Percentiles rank a stretch among this genome's conserved stretches.
These are phyloP conservation scores for Bubo scandiacus DNA, from an alignment of 2,113 vertebrate species.

Conservation along the genomic window DNA sequence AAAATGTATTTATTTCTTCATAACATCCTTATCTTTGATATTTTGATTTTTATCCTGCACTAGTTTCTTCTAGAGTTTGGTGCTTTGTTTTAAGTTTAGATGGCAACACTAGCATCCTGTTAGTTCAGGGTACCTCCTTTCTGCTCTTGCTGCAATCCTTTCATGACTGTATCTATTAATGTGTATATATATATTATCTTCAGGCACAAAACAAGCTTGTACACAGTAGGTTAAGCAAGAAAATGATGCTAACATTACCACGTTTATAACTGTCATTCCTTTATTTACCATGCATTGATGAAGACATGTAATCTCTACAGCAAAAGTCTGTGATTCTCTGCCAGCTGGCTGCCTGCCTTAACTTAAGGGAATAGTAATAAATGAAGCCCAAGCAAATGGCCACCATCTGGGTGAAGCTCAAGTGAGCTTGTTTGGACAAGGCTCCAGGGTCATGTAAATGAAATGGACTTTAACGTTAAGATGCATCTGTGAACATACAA, in stretches of 20 bases:
- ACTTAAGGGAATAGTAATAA: slow-evolving; percentile 68
- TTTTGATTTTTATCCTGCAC: not conserved
- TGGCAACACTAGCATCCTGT: not conserved
- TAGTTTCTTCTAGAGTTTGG: not conserved
- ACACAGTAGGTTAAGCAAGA: not conserved
- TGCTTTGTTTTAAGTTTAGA: not conserved
- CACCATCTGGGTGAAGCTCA: slow-evolving; percentile 83
- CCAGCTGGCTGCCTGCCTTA: slow-evolving; percentile 71
- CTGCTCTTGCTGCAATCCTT: not conserved
- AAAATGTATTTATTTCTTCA: not conserved
- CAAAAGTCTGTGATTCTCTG: slow-evolving; percentile 16
- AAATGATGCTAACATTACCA: not conserved
- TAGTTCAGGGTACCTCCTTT: not conserved
- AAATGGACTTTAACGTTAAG: slow-evolving; percentile 67
- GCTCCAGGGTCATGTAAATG: slow-evolving; percentile 73
- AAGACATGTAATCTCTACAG: slow-evolving; percentile 31
- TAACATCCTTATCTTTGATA: not conserved
- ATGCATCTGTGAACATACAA: slow-evolving; percentile 47
- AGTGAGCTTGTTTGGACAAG: slow-evolving; percentile 74
- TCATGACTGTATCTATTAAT: not conserved
- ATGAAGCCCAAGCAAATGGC: slow-evolving; percentile 78
- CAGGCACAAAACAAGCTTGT: not conserved
- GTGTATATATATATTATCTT: not conserved
- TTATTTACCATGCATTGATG: slow-evolving; percentile 25
- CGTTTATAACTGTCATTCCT: slow-evolving; percentile 1